Conservation (phyloP, 2,113 vertebrate species). For the Perccottus glenii region DNA sequence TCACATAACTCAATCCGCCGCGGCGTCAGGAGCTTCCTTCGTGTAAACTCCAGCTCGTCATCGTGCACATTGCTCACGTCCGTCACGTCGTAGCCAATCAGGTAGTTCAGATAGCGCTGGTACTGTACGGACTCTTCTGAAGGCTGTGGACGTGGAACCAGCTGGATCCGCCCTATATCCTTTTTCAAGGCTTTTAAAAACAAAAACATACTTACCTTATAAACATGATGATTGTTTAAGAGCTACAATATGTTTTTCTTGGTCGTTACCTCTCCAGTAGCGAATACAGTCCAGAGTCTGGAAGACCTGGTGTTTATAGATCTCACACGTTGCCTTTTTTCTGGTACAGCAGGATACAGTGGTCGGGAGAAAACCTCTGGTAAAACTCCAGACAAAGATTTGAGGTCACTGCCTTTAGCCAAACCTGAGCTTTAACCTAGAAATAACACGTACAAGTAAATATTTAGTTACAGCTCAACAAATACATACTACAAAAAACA, state of each 20-base stretch:
- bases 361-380: constrained; percentile 86
- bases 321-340: constrained; percentile 96
- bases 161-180: constrained; percentile 89
- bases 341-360: constrained; percentile 94
- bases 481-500: too few relatives aligned
- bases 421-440: constrained; percentile 94
- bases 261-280: constrained; percentile 87
- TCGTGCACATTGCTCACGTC: constrained; percentile 97
- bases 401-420: constrained; percentile 88
- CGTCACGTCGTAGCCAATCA: constrained; percentile 96
- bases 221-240: too few relatives aligned
- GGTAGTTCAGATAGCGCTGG: constrained; percentile 88
- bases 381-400: constrained; percentile 89
- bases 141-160: constrained; percentile 83
- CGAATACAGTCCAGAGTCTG: constrained; percentile 95
- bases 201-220: background rate
- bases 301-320: constrained; percentile 95
- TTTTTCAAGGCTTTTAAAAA: constrained; percentile 78
- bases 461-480: too few relatives aligned
- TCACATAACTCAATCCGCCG: constrained; percentile 85
- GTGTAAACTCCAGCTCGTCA: constrained; percentile 95
- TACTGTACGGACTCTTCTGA: constrained; percentile 85
- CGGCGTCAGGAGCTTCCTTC: constrained; percentile 91
- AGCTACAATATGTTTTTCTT: background rate
- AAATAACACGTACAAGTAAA: background rate